A percentile compares a stretch with the other conserved stretches of the same genome.
phyloP scores from a whole-genome alignment of 2,797 vertebrate species.

The Petrocephalus sullivani region DNA sequence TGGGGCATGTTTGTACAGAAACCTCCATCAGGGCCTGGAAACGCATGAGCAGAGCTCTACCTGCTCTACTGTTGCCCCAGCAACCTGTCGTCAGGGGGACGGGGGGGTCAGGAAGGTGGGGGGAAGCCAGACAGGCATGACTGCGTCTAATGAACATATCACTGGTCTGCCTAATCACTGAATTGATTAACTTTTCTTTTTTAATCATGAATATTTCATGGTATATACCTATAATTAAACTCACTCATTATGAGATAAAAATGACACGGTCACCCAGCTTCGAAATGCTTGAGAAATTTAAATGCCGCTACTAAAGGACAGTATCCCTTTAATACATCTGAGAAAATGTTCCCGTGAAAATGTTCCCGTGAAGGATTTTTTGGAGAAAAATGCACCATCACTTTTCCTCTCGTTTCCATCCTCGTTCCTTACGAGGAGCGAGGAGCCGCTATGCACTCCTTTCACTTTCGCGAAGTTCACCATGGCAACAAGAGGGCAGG shows the following conservation, averaged over 20 bases:
- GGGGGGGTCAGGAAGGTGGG: not conserved
- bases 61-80: constrained; percentile 25
- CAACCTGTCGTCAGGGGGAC: constrained; percentile 20
- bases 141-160: constrained; percentile 29
- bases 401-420: not conserved
- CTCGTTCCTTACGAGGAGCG: not conserved
- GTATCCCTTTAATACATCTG: not conserved
- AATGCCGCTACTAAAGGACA: constrained; percentile 9
- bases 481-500: not conserved
- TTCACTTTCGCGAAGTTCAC: not conserved
- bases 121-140: constrained; percentile 21
- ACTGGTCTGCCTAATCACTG: constrained; percentile 24
- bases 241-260: constrained; percentile 29
- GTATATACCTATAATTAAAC: constrained; percentile 32
- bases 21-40: constrained; percentile 3
- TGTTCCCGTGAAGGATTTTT: not conserved
- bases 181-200: constrained; percentile 32
- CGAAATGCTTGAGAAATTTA: constrained; percentile 19
- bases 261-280: constrained; percentile 14
- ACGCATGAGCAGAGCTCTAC: constrained; percentile 2
- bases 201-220: constrained; percentile 32
- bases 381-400: not conserved
- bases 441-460: not conserved
- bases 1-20: not conserved
- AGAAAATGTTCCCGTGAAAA: not conserved